These are phyloP conservation scores for Polyergus mexicanus DNA, from an alignment of 1,140 invertebrate genomes.

Conservation along the genomic window DNA sequence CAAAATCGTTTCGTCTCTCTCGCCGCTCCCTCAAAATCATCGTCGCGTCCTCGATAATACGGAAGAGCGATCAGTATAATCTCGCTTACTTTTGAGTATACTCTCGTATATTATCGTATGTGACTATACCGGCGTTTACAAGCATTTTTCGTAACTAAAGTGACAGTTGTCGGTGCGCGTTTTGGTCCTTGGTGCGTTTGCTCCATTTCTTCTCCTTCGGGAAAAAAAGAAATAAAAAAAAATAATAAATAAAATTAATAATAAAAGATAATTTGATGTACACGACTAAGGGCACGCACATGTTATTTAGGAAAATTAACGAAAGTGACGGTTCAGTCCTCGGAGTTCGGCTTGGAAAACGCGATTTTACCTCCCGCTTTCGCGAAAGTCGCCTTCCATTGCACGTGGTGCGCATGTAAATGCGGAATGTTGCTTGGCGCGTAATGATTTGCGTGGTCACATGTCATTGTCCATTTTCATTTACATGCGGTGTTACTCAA, in stretches of 20 bases:
- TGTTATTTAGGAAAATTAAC: no score
- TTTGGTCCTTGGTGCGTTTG: neutral
- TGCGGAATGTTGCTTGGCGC: constrained; percentile 5
- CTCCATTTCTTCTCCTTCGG: neutral
- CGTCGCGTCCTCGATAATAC: neutral
- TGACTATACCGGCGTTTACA: neutral
- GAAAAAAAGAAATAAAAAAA: no score
- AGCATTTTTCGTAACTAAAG: neutral
- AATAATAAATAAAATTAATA: no score
- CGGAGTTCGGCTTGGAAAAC: neutral
- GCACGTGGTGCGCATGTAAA: neutral
- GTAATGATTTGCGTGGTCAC: neutral
- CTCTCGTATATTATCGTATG: neutral
- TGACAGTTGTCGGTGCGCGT: neutral
- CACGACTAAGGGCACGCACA: no score
- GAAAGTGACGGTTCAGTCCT: no score
- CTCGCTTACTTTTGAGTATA: no score
- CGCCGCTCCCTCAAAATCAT: neutral
- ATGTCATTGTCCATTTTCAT: neutral
- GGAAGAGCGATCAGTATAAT: neutral
- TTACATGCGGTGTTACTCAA: neutral
- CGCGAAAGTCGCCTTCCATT: neutral
- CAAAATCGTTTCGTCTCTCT: constrained; percentile 65
- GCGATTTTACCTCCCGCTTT: neutral
- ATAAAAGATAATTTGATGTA: no score